Evolutionary conservation across 2,797 vertebrate genomes (phyloP), one percentile per base, ranked within the genome.

Genomic region (Todus mexicanus): DNA sequence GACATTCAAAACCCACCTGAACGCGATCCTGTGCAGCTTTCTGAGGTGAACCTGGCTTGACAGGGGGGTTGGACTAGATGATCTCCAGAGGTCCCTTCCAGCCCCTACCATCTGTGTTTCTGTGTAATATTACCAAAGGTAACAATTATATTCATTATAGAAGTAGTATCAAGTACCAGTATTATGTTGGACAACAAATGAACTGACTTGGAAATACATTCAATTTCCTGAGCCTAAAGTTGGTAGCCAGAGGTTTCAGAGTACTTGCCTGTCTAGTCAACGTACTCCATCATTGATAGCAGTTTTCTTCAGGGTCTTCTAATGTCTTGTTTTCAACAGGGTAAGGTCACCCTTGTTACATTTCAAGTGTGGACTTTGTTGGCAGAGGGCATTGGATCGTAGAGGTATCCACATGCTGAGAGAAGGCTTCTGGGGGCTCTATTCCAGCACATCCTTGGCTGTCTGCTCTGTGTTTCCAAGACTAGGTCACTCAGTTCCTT

Each of bases 201-300:
- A 66, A 35, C 38, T 42, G 43, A 31, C 25, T 57, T 37, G 17
- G n/a, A 38, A 48, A 20, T 35, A 25, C 0, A 0, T 45, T 82
- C 1, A 2, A 4, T 74, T 86, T 92, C 29, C 9, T 29, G 63
- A 82, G 63, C 33, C 27, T 64, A 2, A 60, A 38, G 26, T 42
- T 71, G 45, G 35, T 45, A 71, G 51, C 35, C 33, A 13, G 12
- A 73, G 37, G 59, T 92, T 91, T 51, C 16, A 48, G 20, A 3
- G 17, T 69, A n/a, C 37, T 86, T 69, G 9, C 7, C 21, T 38
- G 1, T 19, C 17, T 63, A 23, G 60, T 22, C 60, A 42, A 7
- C 5, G 3, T n/a, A 35, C 16, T 56, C 23, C 47, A 40, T 61
- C 8, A 8, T 5, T 66, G 47, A 47, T 9, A 68, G 47, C 53